Evolutionary conservation across 2,113 vertebrate genomes (phyloP).

Genomic region (Chauna torquata): DNA sequence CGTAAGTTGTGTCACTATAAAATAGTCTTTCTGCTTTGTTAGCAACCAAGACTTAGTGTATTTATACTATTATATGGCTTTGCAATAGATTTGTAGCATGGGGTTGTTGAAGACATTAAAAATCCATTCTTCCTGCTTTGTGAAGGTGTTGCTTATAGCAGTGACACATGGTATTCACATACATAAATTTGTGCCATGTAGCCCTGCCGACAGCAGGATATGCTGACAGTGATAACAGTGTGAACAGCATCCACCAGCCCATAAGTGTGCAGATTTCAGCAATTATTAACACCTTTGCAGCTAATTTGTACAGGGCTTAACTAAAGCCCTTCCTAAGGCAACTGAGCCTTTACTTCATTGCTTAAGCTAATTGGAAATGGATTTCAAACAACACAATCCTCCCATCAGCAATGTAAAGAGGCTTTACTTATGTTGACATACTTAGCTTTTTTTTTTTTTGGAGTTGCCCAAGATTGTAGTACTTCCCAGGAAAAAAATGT

Average conservation of each 20-base stretch:
- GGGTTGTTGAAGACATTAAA: background rate
- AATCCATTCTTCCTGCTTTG: background rate
- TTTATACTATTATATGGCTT: background rate
- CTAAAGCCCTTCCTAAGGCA: slow-evolving; percentile 42
- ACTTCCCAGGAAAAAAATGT: background rate
- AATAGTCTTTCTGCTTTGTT: background rate
- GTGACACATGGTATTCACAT: too few species aligned
- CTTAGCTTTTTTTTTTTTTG: background rate
- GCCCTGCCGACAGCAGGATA: background rate
- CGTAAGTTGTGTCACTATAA: background rate
- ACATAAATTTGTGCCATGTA: background rate
- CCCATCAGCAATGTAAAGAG: slow-evolving; percentile 7
- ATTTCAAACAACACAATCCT: slow-evolving; percentile 35
- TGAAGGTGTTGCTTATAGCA: background rate
- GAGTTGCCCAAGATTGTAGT: background rate
- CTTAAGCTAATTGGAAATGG: slow-evolving; percentile 46
- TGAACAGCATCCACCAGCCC: background rate
- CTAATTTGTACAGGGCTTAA: background rate
- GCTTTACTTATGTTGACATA: background rate
- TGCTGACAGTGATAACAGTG: slow-evolving; percentile 31
- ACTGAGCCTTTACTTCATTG: slow-evolving; percentile 12
- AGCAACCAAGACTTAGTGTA: background rate
- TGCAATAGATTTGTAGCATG: background rate
- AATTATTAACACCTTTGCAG: slow-evolving; percentile 17
- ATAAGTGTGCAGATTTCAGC: background rate